A percentile compares a stretch with the other conserved stretches of the same genome.
Conservation (phyloP, 2,113 vertebrate genomes). For the Tetrax tetrax region DNA sequence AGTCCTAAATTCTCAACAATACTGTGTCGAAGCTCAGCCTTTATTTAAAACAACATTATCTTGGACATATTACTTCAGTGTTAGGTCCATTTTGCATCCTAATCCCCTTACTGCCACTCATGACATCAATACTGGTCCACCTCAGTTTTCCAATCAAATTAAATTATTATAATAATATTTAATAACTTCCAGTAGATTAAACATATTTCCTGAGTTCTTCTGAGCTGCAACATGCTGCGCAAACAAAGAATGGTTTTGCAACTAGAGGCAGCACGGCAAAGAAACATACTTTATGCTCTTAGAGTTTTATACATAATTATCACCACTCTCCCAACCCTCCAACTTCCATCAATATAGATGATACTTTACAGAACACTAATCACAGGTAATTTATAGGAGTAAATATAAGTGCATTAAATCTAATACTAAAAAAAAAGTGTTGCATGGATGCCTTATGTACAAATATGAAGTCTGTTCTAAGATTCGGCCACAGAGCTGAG, state of each 20-base stretch:
- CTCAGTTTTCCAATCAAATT: constrained; percentile 1
- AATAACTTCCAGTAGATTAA: neutral
- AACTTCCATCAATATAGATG: neutral
- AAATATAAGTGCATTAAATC: neutral
- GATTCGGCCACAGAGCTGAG: neutral
- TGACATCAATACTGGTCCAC: neutral
- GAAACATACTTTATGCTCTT: neutral
- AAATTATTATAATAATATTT: neutral
- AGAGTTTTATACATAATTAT: neutral
- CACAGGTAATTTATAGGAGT: neutral
- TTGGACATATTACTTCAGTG: neutral
- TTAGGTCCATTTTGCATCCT: neutral
- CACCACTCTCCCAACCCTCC: neutral
- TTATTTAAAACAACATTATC: neutral
- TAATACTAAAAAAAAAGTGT: neutral
- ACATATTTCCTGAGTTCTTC: neutral
- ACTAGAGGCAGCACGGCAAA: neutral
- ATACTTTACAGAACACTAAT: neutral
- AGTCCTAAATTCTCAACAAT: neutral
- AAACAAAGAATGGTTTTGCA: neutral
- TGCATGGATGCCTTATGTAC: neutral
- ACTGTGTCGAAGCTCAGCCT: neutral
- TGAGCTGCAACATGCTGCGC: neutral
- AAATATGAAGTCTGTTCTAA: neutral
- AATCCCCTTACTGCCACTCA: neutral